These are phyloP conservation scores for Teinopalpus imperialis DNA, from an alignment of 2,888 invertebrate species.

Conservation along the genomic window DNA sequence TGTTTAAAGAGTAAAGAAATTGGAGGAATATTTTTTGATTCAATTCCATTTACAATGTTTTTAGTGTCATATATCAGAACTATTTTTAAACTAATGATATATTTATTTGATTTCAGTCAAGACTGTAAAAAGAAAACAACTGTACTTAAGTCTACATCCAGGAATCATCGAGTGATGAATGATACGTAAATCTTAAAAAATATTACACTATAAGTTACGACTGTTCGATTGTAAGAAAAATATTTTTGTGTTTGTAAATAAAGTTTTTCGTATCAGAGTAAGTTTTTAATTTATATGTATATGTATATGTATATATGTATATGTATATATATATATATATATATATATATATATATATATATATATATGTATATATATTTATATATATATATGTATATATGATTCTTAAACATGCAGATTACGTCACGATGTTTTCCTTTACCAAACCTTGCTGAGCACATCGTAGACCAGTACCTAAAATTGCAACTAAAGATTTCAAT, in stretches of 20 bases:
- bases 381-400: too few species aligned
- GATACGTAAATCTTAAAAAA: neutral
- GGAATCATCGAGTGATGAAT: neutral
- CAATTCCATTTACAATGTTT: too few species aligned
- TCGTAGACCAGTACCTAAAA: neutral
- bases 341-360: too few species aligned
- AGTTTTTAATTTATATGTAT: neutral
- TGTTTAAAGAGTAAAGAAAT: too few species aligned
- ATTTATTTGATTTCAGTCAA: slow-evolving; percentile 52
- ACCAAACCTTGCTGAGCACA: too few species aligned
- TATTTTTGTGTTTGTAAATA: neutral
- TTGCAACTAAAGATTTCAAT: neutral
- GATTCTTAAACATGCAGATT: neutral
- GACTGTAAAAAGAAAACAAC: slow-evolving; percentile 41
- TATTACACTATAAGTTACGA: neutral
- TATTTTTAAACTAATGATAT: neutral
- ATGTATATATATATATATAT: too few species aligned
- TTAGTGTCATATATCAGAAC: too few species aligned
- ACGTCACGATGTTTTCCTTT: too few species aligned
- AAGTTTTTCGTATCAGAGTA: neutral
- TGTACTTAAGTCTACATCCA: too few species aligned
- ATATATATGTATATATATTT: too few species aligned
- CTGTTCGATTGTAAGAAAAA: neutral
- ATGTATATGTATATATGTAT: too few species aligned
- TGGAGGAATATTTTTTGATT: too few species aligned